Conservation (phyloP, 2,113 vertebrate species). For the Dipodomys ordii region DNA sequence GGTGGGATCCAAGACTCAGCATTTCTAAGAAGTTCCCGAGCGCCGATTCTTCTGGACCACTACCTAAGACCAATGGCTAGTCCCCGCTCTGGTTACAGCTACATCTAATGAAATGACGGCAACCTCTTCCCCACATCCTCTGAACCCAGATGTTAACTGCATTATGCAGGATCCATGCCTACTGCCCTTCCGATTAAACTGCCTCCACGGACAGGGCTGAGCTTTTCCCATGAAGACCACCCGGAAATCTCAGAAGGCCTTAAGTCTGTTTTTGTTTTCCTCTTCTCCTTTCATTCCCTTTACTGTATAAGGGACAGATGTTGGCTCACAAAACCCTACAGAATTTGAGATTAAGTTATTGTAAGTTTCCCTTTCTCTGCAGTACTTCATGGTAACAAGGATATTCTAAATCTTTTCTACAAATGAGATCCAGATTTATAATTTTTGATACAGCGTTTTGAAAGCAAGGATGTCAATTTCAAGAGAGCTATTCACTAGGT, state of each 20-base stretch:
- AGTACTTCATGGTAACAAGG: conserved; percentile 43
- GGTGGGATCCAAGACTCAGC: neutral
- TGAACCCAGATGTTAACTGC: conserved; percentile 77
- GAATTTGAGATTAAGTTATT: conserved; percentile 57
- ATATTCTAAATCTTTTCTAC: conserved; percentile 63
- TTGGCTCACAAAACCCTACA: conserved; percentile 29
- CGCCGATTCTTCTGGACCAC: neutral
- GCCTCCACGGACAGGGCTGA: conserved; percentile 69
- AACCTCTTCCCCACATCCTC: conserved; percentile 66
- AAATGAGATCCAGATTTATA: conserved; percentile 71
- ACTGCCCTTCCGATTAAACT: conserved; percentile 76
- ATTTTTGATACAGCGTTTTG: conserved; percentile 31
- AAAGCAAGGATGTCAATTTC: conserved; percentile 33
- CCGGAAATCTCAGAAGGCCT: conserved; percentile 66
- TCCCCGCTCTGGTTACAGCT: conserved; percentile 63
- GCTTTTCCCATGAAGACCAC: conserved; percentile 82
- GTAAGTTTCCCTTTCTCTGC: conserved; percentile 61
- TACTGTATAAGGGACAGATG: conserved; percentile 50
- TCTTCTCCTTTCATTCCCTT: conserved; percentile 14
- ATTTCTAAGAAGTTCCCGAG: conserved; percentile 52
- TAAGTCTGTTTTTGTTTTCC: neutral
- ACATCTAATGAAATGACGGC: conserved; percentile 73
- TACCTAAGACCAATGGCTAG: conserved; percentile 33
- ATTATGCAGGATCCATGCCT: conserved; percentile 70
- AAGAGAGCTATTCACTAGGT: conserved; percentile 27